Evolutionary conservation across 2,888 invertebrate species (phyloP), one percentile per base, ranked within the genome.

Genomic region (Pecten maximus): DNA sequence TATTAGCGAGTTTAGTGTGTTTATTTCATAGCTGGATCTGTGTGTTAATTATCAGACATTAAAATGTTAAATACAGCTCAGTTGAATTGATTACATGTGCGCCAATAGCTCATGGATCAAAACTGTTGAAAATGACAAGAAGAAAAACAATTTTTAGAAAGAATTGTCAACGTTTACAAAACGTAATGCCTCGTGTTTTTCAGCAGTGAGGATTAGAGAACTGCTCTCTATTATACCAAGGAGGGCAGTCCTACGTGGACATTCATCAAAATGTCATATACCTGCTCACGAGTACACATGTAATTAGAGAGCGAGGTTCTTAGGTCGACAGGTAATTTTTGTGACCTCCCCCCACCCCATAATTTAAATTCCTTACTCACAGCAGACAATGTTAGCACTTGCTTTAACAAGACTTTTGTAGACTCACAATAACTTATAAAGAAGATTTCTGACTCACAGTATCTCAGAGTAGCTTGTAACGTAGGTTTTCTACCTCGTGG

Each of bases 291-390:
- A 74, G 74, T 2, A 35, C 35, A 35, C 74, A 28, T 74, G 35
- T 74, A 74, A 74, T 74, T 74, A 74, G 28, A 74, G 74, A 74
- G 35, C 15, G 16, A 15, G 74, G 74, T 15, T 12, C 35, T 74
- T 2, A 74, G 74, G 74, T 74, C 74, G 74, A 74, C 74, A 74
- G 74, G 74, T 74, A 74, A 74, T 74, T 74, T 35, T 1, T 28
- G 35, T 74, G 74, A 74, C 74, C 74, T 74, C 74, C 16, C 74
- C 35, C 74, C 35, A 74, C 74, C 74, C 74, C 74, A 74, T 74
- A 74, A 74, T 74, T 74, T 74, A 28, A 28, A 74, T 74, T 74
- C 74, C 15, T 74, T 19, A 74, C 74, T 23, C 74, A 74, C 74
- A 74, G 35, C 74, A 74, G 6, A 74, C 23, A 74, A 74, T 35